Percentiles rank a stretch among this genome's conserved stretches.
These are phyloP conservation scores for Nymphicus hollandicus DNA, from an alignment of 2,113 vertebrate species.

Conservation along the genomic window DNA sequence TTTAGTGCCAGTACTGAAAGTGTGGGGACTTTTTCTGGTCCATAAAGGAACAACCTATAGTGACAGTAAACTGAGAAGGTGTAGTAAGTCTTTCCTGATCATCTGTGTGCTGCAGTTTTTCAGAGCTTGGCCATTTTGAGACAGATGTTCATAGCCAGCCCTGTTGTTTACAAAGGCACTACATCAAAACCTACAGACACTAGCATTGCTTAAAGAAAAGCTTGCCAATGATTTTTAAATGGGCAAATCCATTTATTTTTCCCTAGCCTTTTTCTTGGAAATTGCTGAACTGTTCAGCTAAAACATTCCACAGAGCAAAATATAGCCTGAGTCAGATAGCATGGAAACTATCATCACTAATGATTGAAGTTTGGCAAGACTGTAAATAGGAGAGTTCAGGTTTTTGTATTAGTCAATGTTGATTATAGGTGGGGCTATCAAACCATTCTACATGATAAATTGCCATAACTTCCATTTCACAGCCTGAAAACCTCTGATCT, in stretches of 20 bases:
- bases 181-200: background rate
- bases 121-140: background rate
- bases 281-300: background rate
- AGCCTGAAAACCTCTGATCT: background rate
- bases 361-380: background rate
- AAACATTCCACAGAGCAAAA: constrained; percentile 14
- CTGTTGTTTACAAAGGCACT: background rate
- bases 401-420: constrained; percentile 8
- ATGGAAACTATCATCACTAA: constrained; percentile 16
- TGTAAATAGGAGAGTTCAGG: background rate
- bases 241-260: background rate
- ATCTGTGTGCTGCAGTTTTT: background rate
- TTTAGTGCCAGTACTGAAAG: background rate
- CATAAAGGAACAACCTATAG: background rate
- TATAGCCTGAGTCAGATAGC: constrained; percentile 17
- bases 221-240: background rate
- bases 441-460: background rate
- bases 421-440: background rate
- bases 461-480: background rate
- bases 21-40: background rate
- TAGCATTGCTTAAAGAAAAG: background rate
- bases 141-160: background rate
- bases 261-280: constrained; percentile 32
- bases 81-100: background rate
- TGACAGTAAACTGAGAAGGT: background rate